Evolutionary conservation across 2,888 invertebrate genomes (phyloP), one percentile per base, ranked within the genome.

Genomic region (Spilarctia lutea): DNA sequence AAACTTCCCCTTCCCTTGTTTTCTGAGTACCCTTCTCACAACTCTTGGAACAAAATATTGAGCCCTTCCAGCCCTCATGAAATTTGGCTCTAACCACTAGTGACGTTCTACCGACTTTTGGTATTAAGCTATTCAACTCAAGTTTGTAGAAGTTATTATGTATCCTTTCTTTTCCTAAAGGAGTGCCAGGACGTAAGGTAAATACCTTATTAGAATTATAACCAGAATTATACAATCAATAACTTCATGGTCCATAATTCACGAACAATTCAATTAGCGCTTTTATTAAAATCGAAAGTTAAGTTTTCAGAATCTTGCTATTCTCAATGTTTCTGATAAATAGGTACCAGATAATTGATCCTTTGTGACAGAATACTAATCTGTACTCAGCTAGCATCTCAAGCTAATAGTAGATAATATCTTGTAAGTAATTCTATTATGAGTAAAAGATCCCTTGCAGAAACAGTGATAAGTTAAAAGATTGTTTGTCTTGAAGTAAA

Each of bases 391-490:
- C 3, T n/a, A 39, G n/a, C 56, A n/a, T 30, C n/a, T 18, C 67
- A 30, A 30, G n/a, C 3, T 33, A 16, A 7, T 35, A 24, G 56
- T 56, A 52, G 63, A 65, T 71, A 35, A 48, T 71, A 71, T 65
- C 71, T 65, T 27, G 65, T 35, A 45, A 13, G 71, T 48, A 71
- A 71, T 71, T 65, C 65, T 65, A 71, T 71, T 71, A 52, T 71
- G 60, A 48, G 18, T 65, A 20, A 33, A 35, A 24, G 35, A 30
- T 20, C 63, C 39, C 42, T 27, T 18, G 20, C 39, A 63, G 39
- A 13, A 16, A 13, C 71, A 39, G 42, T 27, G 71, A 71, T 65
- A 65, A 65, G 42, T 45, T 65, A 65, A 63, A 63, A 60, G 56
- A 66, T 66, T 72, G 39, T 52, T 67, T 42, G 30, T 8, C 56